Evolutionary conservation across 2,797 vertebrate genomes (phyloP), one percentile per base, ranked within the genome.

Genomic region (Acropternis orthonyx): DNA sequence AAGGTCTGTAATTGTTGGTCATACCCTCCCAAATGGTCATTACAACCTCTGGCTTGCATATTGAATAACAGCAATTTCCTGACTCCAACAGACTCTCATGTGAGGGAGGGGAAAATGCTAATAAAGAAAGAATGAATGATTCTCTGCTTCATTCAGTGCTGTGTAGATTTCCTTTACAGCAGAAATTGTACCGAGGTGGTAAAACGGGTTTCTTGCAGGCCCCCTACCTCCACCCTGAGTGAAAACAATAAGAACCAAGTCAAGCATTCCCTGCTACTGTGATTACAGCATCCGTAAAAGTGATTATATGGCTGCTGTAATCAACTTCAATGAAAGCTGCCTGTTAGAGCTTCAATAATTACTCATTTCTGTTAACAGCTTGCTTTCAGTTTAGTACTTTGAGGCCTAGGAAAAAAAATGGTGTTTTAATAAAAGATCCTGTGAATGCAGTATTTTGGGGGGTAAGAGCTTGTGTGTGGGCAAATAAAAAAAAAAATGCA

Each of bases 301-400:
- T 98, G 98, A 98, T 98, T 98, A 98, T 98, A 98, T 98, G 97
- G 98, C 98, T 98, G 97, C 98, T 98, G 98, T 98, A 98, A 98
- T 98, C 98, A 98, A 98, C 98, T 98, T 98, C 98, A 98, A 97
- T 98, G 98, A 98, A 98, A 98, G 98, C 98, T 98, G 98, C 98
- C 98, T 98, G 98, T 98, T 98, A 98, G 98, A 98, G 98, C 98
- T 98, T 98, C 98, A 98, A 98, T 98, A 98, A 98, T 98, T 98
- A 98, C 98, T 98, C 98, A 98, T 98, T 98, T 98, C 98, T 98
- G 98, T 98, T 98, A 98, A 98, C 98, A 98, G 98, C 98, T 98
- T 98, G 98, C 98, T 98, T 98, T 98, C 97, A 98, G 97, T 98
- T 97, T 97, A 98, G 97, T 98, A 98, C 98, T 98, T 98, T 98